Evolutionary conservation across 2,113 vertebrate species (phyloP).

Genomic region (Stigmatopora argus): DNA sequence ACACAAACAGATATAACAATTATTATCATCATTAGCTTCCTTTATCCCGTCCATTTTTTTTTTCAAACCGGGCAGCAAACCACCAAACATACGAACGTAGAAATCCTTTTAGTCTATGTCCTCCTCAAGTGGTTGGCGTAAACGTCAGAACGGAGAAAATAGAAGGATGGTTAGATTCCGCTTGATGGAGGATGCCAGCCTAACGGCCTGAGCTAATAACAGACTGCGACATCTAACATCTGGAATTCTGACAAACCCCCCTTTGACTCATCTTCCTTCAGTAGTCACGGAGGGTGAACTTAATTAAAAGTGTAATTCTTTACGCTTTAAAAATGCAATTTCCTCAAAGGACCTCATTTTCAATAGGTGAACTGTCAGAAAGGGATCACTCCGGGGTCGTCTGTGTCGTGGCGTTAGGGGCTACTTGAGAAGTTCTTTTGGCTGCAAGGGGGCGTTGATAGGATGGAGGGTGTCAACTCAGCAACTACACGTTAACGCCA

Average conservation of each 20-base stretch:
- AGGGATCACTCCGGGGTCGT: conserved; percentile 41
- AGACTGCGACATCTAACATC: background rate
- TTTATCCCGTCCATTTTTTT: no score
- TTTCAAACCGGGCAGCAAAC: no score
- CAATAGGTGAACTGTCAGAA: conserved; percentile 13
- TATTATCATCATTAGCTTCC: no score
- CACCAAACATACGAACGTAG: no score
- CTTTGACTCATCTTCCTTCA: conserved; percentile 11
- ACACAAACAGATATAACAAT: no score
- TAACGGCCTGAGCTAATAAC: conserved; percentile 7
- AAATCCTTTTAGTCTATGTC: no score
- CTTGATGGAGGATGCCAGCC: conserved; percentile 7
- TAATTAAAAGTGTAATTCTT: background rate
- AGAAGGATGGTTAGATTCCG: background rate
- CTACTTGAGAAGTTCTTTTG: conserved; percentile 13
- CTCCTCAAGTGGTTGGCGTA: no score
- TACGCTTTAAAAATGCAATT: conserved; percentile 6
- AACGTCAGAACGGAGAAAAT: background rate
- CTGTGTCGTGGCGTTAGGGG: conserved; percentile 15
- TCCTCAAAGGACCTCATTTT: conserved; percentile 5
- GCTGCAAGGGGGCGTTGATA: background rate
- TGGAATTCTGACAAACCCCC: background rate
- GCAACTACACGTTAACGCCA: conserved; percentile 28
- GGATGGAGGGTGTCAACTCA: background rate
- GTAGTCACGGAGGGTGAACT: background rate